Conservation (phyloP, 2,888 invertebrate genomes). For the Thysanoteuthis rhombus region DNA sequence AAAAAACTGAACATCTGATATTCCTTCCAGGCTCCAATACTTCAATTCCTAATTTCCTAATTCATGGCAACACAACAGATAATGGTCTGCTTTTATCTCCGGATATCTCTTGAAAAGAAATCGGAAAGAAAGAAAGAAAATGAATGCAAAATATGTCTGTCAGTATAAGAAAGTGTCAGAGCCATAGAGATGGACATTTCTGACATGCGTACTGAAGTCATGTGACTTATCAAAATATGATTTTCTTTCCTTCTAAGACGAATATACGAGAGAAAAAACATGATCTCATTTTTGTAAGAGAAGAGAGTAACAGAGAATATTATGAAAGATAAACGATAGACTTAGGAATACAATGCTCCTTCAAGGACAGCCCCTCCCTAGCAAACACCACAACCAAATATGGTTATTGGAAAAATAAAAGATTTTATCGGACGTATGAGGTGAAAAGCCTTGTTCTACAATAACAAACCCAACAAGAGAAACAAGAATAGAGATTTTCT, state of each 20-base stretch:
- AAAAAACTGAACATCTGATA: no score
- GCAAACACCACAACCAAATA: no score
- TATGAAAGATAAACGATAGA: no score
- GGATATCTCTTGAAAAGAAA: background rate
- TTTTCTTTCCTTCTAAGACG: background rate
- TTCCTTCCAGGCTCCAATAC: no score
- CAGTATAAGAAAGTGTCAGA: background rate
- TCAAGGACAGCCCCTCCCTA: no score
- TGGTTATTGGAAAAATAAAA: no score
- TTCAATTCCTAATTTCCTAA: background rate
- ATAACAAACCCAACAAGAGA: no score
- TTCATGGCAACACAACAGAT: background rate
- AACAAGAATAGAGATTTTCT: no score
- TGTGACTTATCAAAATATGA: background rate
- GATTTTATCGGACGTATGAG: no score
- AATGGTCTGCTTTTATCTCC: background rate
- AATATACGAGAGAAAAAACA: no score
- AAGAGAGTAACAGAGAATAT: background rate
- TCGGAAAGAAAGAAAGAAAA: background rate
- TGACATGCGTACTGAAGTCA: background rate
- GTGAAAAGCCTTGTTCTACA: no score
- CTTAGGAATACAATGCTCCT: no score
- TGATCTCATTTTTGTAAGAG: background rate
- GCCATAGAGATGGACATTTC: background rate
- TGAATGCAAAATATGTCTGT: background rate